Base-by-base conservation (phyloP, 2,797 vertebrate species). In the Tiaroga cobitis region DNA sequence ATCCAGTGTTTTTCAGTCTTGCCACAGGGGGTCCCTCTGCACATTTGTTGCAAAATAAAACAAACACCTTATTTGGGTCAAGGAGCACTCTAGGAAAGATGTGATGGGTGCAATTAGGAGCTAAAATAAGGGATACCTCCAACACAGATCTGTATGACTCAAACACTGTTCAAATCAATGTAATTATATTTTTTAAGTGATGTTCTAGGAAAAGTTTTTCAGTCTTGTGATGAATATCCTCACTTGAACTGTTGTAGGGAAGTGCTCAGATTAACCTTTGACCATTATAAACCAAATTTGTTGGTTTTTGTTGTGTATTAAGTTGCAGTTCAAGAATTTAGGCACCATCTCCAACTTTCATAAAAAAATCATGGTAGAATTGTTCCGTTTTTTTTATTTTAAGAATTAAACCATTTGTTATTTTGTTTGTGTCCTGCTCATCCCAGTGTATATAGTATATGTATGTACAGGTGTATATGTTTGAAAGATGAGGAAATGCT, bases 381-480 rank as follows among this genome's bases (percentile, higher is more conserved):
- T 32, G 46, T 29, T 82, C 18, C 10, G 26, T 69, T 78, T 61
- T 79, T 69, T 79, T 69, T 8, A 39, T 59, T 41, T 84, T 59
- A 43, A 56, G 46, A 61, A 19, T 68, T 4, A 54, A 82, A 43
- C 15, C 59, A 3, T 26, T 68, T 72, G 80, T 69, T 80, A 24
- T 21, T 83, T 75, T 67, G 61, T 54, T 51, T 24, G 59, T 54
- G 51, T 80, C 54, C 67, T 63, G 46, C 63, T 68, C 70, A 81
- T 59, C 72, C 51, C 11, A 56, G 26, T 86, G 72, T 82, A 70
- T 77, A 69, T 86, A 82, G 80, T 77, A 19, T 54, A 68, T 77
- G 39, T 37, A 82, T 82, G 80, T 86, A 86, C 63, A 82, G 51
- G n/a, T 81, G 80, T 86, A 81, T 81, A 85, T 81, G 77, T 73